Percentiles rank a stretch among this genome's conserved stretches.
phyloP scores from a whole-genome alignment of 2,797 vertebrate genomes.

The Paramormyrops hopkinsi region DNA sequence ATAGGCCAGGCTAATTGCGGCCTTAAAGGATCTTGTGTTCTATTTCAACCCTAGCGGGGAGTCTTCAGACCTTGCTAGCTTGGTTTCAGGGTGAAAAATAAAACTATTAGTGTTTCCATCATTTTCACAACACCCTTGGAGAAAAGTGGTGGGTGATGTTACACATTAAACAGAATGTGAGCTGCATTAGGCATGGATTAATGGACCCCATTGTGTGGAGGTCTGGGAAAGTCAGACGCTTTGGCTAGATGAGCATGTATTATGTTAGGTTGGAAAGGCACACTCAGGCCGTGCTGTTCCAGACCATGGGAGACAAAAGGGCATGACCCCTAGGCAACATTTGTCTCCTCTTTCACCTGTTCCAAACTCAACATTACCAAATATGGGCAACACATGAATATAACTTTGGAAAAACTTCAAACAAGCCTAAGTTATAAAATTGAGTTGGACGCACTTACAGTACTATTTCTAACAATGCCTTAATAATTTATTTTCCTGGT shows the following conservation, averaged over 20 bases:
- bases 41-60: neutral
- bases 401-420: neutral
- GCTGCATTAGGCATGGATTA: neutral
- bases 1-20: neutral
- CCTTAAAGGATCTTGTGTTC: neutral
- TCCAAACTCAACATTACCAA: slow-evolving; percentile 2
- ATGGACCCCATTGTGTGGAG: neutral
- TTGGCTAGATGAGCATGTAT: neutral
- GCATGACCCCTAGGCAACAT: neutral
- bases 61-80: neutral
- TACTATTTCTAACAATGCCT: neutral
- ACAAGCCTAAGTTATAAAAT: neutral
- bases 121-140: neutral
- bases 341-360: slow-evolving; percentile 6
- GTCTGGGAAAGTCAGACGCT: neutral
- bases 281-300: neutral
- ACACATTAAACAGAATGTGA: neutral
- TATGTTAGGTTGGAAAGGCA: neutral
- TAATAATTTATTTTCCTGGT: neutral
- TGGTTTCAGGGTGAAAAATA: neutral
- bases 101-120: neutral
- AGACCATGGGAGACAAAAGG: neutral
- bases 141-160: neutral
- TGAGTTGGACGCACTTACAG: neutral
- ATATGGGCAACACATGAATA: slow-evolving; percentile 8